Conservation (phyloP, 2,113 vertebrate species). For the Tragelaphus strepsiceros region DNA sequence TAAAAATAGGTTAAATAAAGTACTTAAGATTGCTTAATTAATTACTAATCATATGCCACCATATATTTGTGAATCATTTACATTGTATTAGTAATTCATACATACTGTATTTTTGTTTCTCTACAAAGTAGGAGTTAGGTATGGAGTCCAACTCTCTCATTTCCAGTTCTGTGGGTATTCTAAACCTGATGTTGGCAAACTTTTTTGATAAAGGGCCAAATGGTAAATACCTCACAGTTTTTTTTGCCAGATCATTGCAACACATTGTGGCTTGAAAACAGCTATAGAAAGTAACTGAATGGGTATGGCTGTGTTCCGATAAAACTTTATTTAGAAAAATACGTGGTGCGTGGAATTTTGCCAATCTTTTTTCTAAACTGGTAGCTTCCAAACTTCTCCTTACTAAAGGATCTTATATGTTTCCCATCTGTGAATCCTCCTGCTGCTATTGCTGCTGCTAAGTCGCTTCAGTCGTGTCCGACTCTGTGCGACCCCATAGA, state of each 20-base stretch:
- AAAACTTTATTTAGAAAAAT: background rate
- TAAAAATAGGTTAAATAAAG: slow-evolving; percentile 19
- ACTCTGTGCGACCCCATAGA: no score
- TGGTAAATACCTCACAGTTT: background rate
- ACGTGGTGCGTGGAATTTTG: background rate
- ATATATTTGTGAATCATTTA: background rate
- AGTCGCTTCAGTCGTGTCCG: no score
- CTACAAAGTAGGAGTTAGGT: background rate
- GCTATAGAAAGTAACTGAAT: background rate
- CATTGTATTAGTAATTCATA: background rate
- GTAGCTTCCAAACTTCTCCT: background rate
- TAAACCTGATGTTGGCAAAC: background rate
- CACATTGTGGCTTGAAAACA: background rate
- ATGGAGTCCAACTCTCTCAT: background rate
- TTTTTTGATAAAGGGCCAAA: background rate
- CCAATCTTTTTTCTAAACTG: background rate
- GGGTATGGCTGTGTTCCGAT: background rate
- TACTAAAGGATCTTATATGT: background rate
- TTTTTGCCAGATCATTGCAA: background rate
- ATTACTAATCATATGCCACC: background rate
- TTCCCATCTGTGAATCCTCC: background rate
- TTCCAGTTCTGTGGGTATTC: background rate
- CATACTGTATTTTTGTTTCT: background rate
- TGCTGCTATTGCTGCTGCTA: no score
- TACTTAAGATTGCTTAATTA: background rate